Evolutionary conservation across 2,888 invertebrate species (phyloP).

Genomic region (Oasisia sp.): DNA sequence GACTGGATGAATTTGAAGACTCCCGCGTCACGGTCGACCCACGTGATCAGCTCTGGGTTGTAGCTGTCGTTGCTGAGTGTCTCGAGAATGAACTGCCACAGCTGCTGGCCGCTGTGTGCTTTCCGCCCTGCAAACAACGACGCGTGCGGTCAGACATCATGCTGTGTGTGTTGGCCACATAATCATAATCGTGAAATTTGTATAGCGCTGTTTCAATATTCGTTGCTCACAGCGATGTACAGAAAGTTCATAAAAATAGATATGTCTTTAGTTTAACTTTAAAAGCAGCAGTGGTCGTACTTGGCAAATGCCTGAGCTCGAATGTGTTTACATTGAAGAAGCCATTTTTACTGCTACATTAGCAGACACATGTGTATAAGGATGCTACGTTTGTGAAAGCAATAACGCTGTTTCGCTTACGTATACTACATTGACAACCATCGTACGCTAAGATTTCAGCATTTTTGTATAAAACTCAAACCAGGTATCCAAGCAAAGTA

Average conservation of each 20-base stretch:
- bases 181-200: too few species aligned
- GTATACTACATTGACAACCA: too few species aligned
- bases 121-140: neutral
- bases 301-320: too few species aligned
- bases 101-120: slow-evolving; percentile 46
- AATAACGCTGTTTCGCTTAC: too few species aligned
- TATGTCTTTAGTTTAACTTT: too few species aligned
- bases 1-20: slow-evolving; percentile 88
- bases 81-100: slow-evolving; percentile 89
- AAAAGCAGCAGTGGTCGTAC: too few species aligned
- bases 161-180: neutral
- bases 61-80: slow-evolving; percentile 79
- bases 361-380: neutral
- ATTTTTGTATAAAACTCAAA: neutral
- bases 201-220: too few species aligned
- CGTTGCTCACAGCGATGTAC: too few species aligned
- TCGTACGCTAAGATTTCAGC: neutral
- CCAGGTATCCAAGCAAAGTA: neutral
- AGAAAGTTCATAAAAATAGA: too few species aligned
- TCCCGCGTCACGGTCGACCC: slow-evolving; percentile 86
- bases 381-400: neutral
- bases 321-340: too few species aligned
- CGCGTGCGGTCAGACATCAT: neutral
- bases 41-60: slow-evolving; percentile 85
- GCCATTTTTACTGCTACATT: neutral